Evolutionary conservation across 2,888 invertebrate genomes (phyloP).

Genomic region (Scrobipalpa atriplicella): DNA sequence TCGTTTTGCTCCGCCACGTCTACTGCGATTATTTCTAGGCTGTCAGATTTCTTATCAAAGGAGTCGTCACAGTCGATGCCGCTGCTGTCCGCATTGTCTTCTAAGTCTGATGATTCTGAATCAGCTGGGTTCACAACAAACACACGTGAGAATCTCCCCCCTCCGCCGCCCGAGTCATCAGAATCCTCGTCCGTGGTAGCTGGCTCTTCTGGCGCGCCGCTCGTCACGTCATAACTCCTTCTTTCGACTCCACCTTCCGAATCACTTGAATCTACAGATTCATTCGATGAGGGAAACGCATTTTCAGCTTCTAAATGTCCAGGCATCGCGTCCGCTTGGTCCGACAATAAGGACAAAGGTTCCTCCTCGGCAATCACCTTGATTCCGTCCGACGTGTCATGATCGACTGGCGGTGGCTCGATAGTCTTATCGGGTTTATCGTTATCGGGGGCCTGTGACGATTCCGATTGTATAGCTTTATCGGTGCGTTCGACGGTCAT

Average conservation of each 20-base stretch:
- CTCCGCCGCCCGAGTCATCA: constrained; percentile 81
- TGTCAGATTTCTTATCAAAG: constrained; percentile 78
- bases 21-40: constrained; percentile 65
- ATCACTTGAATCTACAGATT: constrained; percentile 75
- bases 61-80: constrained; percentile 86
- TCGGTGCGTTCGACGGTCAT: constrained; percentile 70
- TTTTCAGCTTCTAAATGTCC: constrained; percentile 78
- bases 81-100: constrained; percentile 82
- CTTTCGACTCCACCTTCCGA: constrained; percentile 69
- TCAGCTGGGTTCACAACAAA: constrained; percentile 86
- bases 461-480: constrained; percentile 74
- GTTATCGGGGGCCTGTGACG: constrained; percentile 65
- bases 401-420: constrained; percentile 64
- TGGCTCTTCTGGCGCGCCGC: constrained; percentile 73
- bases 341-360: constrained; percentile 57
- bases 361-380: constrained; percentile 73
- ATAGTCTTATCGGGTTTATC: constrained; percentile 71
- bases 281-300: constrained; percentile 80
- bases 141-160: constrained; percentile 84
- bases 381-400: constrained; percentile 65
- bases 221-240: constrained; percentile 73
- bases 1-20: constrained; percentile 59
- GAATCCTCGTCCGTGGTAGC: constrained; percentile 78
- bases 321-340: constrained; percentile 67
- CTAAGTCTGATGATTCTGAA: constrained; percentile 82